phyloP scores from a whole-genome alignment of 2,797 vertebrate species.

The Oophaga sylvatica region DNA sequence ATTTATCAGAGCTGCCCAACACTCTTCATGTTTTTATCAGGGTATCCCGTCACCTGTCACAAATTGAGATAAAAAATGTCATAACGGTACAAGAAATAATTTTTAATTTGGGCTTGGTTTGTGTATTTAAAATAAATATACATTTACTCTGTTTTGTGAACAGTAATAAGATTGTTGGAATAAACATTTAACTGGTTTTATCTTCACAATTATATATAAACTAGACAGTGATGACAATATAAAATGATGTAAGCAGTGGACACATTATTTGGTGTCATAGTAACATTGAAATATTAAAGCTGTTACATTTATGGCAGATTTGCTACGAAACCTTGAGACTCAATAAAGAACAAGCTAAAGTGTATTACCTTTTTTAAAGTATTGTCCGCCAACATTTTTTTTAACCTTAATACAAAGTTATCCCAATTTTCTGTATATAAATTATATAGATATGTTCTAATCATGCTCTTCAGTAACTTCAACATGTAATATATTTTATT shows the following conservation, averaged over 20 bases:
- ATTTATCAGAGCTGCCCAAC: too few relatives aligned
- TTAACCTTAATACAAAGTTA: constrained; percentile 50
- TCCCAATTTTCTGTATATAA: constrained; percentile 30
- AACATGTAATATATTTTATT: background rate
- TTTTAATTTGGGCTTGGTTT: too few relatives aligned
- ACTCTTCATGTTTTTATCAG: too few relatives aligned
- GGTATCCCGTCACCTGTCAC: too few relatives aligned
- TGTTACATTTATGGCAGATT: constrained; percentile 60
- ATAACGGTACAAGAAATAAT: background rate
- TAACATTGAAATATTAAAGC: constrained; percentile 50
- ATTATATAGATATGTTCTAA: background rate
- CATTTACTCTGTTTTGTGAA: too few relatives aligned
- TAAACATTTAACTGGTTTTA: background rate
- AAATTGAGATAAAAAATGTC: too few relatives aligned
- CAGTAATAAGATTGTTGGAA: too few relatives aligned
- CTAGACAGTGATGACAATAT: constrained; percentile 32
- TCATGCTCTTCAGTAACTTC: background rate
- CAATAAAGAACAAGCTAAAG: constrained; percentile 44
- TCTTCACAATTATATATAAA: constrained; percentile 11
- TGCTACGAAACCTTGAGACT: constrained; percentile 55
- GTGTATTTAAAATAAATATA: too few relatives aligned
- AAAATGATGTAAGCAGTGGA: background rate
- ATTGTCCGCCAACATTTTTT: constrained; percentile 46
- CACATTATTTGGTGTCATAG: constrained; percentile 42
- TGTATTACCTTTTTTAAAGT: constrained; percentile 40